These are phyloP conservation scores for Ormyrus thymus DNA, from an alignment of 2,888 invertebrate species.

Conservation along the genomic window DNA sequence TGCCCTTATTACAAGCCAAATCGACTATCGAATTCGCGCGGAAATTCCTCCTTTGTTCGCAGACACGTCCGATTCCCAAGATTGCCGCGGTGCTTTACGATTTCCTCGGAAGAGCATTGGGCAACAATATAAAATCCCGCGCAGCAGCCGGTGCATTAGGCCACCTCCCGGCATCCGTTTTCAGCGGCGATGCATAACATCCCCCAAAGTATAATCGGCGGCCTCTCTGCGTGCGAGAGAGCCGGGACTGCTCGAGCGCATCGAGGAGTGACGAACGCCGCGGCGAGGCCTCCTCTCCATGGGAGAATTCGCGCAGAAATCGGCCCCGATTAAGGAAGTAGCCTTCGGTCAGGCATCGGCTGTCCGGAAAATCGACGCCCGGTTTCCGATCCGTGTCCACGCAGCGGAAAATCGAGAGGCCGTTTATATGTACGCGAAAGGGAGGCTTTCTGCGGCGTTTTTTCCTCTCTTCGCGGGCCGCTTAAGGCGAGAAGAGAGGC, in stretches of 20 bases:
- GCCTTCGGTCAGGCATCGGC: conserved; percentile 64
- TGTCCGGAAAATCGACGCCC: conserved; percentile 69
- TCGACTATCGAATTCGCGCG: neutral
- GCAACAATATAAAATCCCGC: conserved; percentile 19
- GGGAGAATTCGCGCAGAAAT: conserved; percentile 60
- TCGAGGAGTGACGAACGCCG: conserved; percentile 60
- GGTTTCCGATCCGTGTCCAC: conserved; percentile 67
- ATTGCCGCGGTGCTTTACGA: conserved; percentile 25
- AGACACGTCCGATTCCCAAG: conserved; percentile 35
- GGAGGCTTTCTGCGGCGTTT: no score
- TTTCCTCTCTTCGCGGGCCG: conserved; percentile 53
- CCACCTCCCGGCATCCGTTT: neutral
- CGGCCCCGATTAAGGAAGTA: conserved; percentile 58
- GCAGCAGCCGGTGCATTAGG: neutral
- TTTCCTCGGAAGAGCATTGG: neutral
- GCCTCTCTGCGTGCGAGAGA: conserved; percentile 13
- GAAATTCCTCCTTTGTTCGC: conserved; percentile 34
- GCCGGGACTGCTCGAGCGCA: conserved; percentile 60
- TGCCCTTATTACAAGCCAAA: no score
- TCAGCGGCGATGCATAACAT: neutral
- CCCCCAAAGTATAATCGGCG: neutral
- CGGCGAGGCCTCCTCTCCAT: conserved; percentile 46
- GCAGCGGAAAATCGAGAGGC: conserved; percentile 68
- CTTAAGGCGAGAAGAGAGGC: no score
- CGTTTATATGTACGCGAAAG: conserved; percentile 56